Conservation (phyloP, 1,140 invertebrate species). For the Drosophila truncata region DNA sequence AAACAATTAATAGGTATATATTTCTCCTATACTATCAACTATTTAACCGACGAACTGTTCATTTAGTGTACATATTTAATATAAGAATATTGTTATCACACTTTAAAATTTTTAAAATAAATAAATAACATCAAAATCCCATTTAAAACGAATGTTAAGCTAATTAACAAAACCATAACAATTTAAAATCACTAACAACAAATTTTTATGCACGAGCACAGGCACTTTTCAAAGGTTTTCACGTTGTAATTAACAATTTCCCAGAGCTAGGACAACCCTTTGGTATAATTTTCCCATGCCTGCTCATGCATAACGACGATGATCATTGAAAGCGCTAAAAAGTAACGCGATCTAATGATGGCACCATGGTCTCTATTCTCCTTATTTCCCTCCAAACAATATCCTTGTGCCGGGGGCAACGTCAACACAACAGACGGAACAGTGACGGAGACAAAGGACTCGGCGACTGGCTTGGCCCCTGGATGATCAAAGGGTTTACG, state of each 20-base stretch:
- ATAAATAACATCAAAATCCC: not conserved
- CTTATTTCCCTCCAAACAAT: conserved; percentile 11
- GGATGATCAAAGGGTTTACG: conserved; percentile 49
- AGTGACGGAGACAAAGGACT: conserved; percentile 45
- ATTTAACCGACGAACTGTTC: too few relatives aligned
- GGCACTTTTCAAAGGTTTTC: not conserved
- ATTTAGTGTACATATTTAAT: too few relatives aligned
- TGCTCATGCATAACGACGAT: conserved; percentile 63
- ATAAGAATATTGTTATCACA: not conserved
- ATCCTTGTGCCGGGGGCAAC: conserved; percentile 20
- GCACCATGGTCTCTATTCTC: conserved; percentile 38
- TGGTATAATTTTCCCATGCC: conserved; percentile 65
- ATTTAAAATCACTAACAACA: not conserved
- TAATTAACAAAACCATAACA: not conserved
- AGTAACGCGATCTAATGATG: conserved; percentile 46
- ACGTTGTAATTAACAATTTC: conserved; percentile 17
- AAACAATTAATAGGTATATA: accelerated
- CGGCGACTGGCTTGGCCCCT: conserved; percentile 20
- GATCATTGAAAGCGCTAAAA: conserved; percentile 44
- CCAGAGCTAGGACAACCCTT: conserved; percentile 14
- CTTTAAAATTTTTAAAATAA: too few relatives aligned
- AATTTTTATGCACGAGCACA: not conserved
- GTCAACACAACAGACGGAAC: conserved; percentile 53
- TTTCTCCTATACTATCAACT: too few relatives aligned
- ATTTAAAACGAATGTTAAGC: not conserved